Percentiles rank a stretch among this genome's conserved stretches.
Conservation (phyloP, 2,888 invertebrate species). For the Parascotia fuliginaria region DNA sequence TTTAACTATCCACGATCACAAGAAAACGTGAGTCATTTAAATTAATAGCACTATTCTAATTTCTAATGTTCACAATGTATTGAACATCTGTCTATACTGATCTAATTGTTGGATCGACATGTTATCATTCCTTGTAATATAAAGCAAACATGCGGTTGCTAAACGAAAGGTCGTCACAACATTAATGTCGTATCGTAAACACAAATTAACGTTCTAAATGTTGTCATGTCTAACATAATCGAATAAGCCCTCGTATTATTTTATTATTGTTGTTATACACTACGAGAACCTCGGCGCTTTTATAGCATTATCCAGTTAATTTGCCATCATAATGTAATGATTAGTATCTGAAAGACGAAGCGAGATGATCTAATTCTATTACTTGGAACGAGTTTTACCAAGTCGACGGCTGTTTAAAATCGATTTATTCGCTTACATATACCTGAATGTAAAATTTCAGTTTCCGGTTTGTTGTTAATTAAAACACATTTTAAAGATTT, state of each 20-base stretch:
- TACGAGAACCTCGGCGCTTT: conserved; percentile 14
- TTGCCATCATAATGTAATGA: conserved; percentile 32
- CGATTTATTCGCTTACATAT: conserved; percentile 12
- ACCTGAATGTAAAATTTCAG: no score
- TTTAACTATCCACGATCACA: no score
- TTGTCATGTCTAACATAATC: conserved; percentile 10
- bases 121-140: background rate
- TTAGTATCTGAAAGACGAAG: conserved; percentile 18
- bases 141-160: background rate
- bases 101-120: background rate
- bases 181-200: background rate
- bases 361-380: conserved; percentile 27
- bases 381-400: conserved; percentile 21
- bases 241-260: conserved; percentile 9
- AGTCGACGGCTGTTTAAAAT: conserved; percentile 19
- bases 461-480: background rate
- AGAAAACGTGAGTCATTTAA: no score
- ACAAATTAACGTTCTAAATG: background rate
- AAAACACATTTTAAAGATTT: conserved; percentile 3
- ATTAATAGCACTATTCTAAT: no score
- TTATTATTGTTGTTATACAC: conserved; percentile 16
- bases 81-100: background rate
- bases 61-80: no score
- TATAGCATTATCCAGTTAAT: conserved; percentile 29
- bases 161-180: background rate